These are phyloP conservation scores for Platyrinchus mystaceus DNA, from an alignment of 2,797 vertebrate genomes.

Conservation along the genomic window DNA sequence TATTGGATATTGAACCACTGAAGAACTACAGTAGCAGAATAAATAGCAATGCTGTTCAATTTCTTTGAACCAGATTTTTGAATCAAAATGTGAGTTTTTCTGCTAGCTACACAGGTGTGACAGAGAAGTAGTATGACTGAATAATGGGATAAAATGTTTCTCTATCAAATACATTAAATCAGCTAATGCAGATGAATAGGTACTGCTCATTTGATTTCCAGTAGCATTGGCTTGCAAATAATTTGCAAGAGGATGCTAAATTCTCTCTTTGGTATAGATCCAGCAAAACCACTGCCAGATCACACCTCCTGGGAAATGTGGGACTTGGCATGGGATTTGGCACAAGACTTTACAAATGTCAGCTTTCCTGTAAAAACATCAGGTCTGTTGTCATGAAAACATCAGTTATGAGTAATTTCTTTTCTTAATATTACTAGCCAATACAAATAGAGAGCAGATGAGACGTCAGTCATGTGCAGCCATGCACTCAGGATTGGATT, in stretches of 20 bases:
- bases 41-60: not conserved
- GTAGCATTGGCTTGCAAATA: not conserved
- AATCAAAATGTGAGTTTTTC: not conserved
- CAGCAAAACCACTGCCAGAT: not conserved
- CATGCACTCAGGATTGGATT: not conserved
- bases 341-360: not conserved
- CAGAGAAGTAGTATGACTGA: not conserved
- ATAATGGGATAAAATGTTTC: not conserved
- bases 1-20: constrained; percentile 6
- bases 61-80: constrained; percentile 4
- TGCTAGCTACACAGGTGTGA: not conserved
- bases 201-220: not conserved
- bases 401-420: constrained; percentile 45
- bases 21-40: not conserved
- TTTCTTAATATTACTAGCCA: constrained; percentile 35
- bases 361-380: constrained; percentile 15
- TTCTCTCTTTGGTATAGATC: not conserved
- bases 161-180: not conserved
- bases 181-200: not conserved
- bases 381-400: constrained; percentile 2
- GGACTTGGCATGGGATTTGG: constrained; percentile 1
- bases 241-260: not conserved
- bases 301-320: not conserved
- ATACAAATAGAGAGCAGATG: constrained; percentile 11
- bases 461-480: not conserved